A percentile compares a stretch with the other conserved stretches of the same genome.
phyloP scores from a whole-genome alignment of 2,888 invertebrate species.

The Brachypalpus laphriformis region DNA sequence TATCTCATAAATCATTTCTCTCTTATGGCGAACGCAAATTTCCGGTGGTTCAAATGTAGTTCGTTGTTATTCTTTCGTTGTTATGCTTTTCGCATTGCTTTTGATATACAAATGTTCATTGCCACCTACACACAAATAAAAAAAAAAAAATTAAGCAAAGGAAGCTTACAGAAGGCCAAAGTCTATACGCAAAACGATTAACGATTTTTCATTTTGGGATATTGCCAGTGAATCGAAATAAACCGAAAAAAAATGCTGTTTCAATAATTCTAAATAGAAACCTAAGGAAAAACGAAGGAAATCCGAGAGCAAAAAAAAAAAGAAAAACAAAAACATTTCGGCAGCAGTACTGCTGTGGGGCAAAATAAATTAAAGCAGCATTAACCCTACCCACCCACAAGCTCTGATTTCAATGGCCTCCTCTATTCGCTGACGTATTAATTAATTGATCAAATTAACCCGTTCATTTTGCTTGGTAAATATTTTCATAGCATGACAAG shows the following conservation, averaged over 20 bases:
- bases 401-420: not conserved
- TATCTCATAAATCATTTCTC: conserved; percentile 43
- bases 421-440: conserved; percentile 3
- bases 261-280: conserved; percentile 7
- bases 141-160: not conserved
- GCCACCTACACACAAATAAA: conserved; percentile 18
- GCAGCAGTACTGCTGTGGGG: not conserved
- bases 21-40: conserved; percentile 35
- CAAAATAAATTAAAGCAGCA: not conserved
- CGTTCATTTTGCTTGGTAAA: conserved; percentile 9
- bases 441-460: conserved; percentile 27
- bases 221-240: conserved; percentile 43
- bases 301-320: not conserved
- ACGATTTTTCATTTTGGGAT: conserved; percentile 40
- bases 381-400: not conserved
- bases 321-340: not conserved
- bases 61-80: conserved; percentile 14
- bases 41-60: conserved; percentile 35
- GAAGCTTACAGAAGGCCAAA: conserved; percentile 6
- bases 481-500: conserved; percentile 2
- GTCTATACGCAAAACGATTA: conserved; percentile 41
- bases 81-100: not conserved
- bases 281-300: not conserved
- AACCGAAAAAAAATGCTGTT: conserved; percentile 17
- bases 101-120: conserved; percentile 34